Evolutionary conservation across 2,888 invertebrate genomes (phyloP), one percentile per base, ranked within the genome.

Genomic region (Abrostola triplasia): DNA sequence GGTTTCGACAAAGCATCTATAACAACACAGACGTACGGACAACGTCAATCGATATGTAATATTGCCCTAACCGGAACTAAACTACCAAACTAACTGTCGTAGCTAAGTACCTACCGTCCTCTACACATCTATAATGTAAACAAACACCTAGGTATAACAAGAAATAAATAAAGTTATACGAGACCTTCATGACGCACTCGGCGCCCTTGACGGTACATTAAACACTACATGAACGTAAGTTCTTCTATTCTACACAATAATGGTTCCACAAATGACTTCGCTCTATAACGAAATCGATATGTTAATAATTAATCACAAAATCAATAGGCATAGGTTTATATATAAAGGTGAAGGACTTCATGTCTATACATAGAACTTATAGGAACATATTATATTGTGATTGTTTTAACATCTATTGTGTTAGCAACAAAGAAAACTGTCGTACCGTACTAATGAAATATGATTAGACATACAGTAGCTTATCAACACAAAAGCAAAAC

Each of bases 1-100:
- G 92, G 89, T 93, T 94, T 93, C 91, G 94, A 93, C 92, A 94
- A 94, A 94, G 94, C 92, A 94, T 94, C 94, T 94, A 94, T 88
- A 94, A 94, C 92, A 93, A 93, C 93, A 94, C 93, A 92, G 91
- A 93, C 88, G 89, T 88, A 92, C 90, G 89, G 82, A 91, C 88
- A 91, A 91, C 90, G 87, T 92, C 90, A 92, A 84, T 85, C 75
- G 75, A 73, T 77, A 72, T 77, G 83, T 73, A 78, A 64, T 70
- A 71, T 74, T 74, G 76, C 80, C 83, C 77, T 79, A 70, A 51
- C 57, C 70, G 66, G 64, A 70, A 42, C 73, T 67, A 78, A 77
- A 64, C 70, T 76, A 74, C 70, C 57, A 48, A 57, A 55, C 64
- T 55, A 72, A 48, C 38, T 62, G 36, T 62, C 35, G 47, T 48